Evolutionary conservation across 2,888 invertebrate genomes (phyloP).

Genomic region (Spodoptera exigua): DNA sequence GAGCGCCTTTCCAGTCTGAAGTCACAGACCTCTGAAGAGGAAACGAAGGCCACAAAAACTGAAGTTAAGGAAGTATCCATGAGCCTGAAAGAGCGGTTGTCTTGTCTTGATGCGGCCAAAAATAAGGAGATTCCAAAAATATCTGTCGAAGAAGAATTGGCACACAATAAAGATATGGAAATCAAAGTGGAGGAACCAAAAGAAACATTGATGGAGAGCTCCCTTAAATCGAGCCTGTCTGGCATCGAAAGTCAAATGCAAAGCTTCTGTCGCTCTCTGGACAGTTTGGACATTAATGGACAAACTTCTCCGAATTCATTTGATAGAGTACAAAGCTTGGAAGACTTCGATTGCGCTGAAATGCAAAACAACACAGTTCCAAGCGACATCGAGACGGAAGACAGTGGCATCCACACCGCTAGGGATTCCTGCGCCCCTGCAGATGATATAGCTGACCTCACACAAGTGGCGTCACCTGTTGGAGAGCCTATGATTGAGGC

Average conservation of each 20-base stretch:
- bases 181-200: constrained; percentile 68
- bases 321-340: constrained; percentile 91
- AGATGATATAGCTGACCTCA: constrained; percentile 91
- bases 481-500: constrained; percentile 82
- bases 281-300: constrained; percentile 90
- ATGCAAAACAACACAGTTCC: constrained; percentile 89
- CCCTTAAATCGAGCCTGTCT: constrained; percentile 78
- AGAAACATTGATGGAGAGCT: constrained; percentile 72
- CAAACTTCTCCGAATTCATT: constrained; percentile 88
- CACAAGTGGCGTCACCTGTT: constrained; percentile 84
- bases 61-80: constrained; percentile 86
- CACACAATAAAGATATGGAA: constrained; percentile 70
- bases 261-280: constrained; percentile 90
- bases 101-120: constrained; percentile 85
- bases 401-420: constrained; percentile 94
- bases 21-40: constrained; percentile 84
- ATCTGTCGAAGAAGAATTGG: constrained; percentile 77
- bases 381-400: constrained; percentile 92
- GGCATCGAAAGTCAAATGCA: constrained; percentile 89
- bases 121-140: constrained; percentile 85
- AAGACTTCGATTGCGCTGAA: constrained; percentile 90
- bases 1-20: constrained; percentile 85
- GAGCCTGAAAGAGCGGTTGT: constrained; percentile 87
- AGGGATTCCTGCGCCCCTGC: constrained; percentile 94
- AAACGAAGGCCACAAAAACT: constrained; percentile 75